These are phyloP conservation scores for Schizaphis graminum DNA, from an alignment of 2,888 invertebrate species.

Conservation along the genomic window DNA sequence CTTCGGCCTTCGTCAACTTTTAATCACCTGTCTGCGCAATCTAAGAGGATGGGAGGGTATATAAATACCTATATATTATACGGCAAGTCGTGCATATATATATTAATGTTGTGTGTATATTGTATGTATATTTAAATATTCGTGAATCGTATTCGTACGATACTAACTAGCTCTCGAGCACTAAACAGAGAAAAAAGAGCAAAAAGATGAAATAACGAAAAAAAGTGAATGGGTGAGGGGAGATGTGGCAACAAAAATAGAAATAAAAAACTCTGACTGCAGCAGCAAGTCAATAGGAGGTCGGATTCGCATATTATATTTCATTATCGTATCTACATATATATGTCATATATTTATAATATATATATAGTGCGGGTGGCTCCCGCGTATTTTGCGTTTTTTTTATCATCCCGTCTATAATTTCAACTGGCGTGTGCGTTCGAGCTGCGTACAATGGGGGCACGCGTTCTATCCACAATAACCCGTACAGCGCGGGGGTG, in stretches of 20 bases:
- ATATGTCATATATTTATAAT: neutral
- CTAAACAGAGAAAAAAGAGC: neutral
- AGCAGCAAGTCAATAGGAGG: neutral
- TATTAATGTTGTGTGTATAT: neutral
- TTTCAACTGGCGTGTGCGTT: slow-evolving; percentile 25
- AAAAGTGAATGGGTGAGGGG: neutral
- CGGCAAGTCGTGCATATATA: neutral
- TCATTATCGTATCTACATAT: neutral
- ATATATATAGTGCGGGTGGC: neutral
- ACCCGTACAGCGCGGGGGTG: slow-evolving; percentile 13
- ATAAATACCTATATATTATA: neutral
- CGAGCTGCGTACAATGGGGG: slow-evolving; percentile 52
- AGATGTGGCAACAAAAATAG: neutral
- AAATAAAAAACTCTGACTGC: neutral
- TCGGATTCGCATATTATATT: neutral
- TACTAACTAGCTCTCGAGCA: neutral
- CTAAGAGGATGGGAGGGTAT: neutral
- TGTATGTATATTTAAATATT: neutral
- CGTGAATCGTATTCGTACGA: neutral
- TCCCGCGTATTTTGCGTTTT: neutral
- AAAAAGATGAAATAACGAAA: neutral
- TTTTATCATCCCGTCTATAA: slow-evolving; percentile 18
- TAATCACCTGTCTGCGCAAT: neutral
- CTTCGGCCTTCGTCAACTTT: neutral
- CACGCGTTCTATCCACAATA: slow-evolving; percentile 37